Evolutionary conservation across 2,113 vertebrate genomes (phyloP), one percentile per base, ranked within the genome.

Genomic region (Periophthalmus modestus): DNA sequence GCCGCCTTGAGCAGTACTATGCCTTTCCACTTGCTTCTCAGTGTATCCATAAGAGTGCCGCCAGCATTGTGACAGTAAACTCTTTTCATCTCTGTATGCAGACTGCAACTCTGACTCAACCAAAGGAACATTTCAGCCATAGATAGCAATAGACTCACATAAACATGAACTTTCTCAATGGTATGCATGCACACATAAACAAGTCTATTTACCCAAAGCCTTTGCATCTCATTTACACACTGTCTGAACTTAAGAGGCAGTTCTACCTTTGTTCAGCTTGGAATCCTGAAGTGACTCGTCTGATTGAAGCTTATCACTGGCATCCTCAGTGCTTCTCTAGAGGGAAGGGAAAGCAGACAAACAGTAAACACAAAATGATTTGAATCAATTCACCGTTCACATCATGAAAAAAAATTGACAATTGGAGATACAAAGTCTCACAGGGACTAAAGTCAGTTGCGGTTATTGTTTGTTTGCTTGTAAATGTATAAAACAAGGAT

Each of bases 241-340:
- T 1, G 4, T 66, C 57, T 19, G 9, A 54, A 76, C 2, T 63
- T 19, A 71, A 12, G 0, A 34, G 66, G n/a, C 66, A 12, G 33
- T 52, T 67, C 46, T 50, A 95, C 94, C 94, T 94, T 94, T 95
- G 71, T 85, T 82, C 69, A 93, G 83, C 76, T 84, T 94, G 58
- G 88, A 89, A 5, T 94, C 93, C 13, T 86, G 82, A n/a, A 36
- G 21, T 5, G 82, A 71, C 7, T 85, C 72, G 65, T 91, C 91
- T 5, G 82, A 82, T 43, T 91, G 80, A 63, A 82, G 71, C n/a
- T 71, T 55, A 33, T 71, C 71, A 7, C 36, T 43, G 55, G 72
- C 73, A 2, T 61, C 82, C 46, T 0, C 65, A 10, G 71, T 7
- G n/a, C n/a, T 82, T 16, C 12, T 78, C 88, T 90, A 55, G 5